phyloP scores from a whole-genome alignment of 2,113 vertebrate species.

The Oncorhynchus nerka region DNA sequence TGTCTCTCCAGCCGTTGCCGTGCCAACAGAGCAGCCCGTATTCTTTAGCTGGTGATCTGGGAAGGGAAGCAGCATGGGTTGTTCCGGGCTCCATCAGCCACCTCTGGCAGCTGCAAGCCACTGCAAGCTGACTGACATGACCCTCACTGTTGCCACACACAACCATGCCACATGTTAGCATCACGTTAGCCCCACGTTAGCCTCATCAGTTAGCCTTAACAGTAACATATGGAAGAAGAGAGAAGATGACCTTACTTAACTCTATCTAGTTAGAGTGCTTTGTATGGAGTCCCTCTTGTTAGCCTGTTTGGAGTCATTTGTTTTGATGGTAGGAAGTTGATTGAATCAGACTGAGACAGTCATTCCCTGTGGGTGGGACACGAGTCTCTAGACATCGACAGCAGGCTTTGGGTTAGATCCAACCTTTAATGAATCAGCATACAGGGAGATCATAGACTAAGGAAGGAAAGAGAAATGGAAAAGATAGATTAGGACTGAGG shows the following conservation, averaged over 20 bases:
- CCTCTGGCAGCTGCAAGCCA: constrained; percentile 33
- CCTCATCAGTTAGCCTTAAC: neutral
- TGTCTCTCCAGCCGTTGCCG: constrained; percentile 42
- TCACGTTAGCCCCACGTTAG: neutral
- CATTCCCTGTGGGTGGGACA: neutral
- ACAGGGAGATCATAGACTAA: neutral
- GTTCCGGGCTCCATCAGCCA: neutral
- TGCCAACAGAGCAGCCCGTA: constrained; percentile 30
- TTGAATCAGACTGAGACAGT: neutral
- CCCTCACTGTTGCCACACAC: neutral
- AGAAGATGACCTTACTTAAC: neutral
- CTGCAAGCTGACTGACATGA: constrained; percentile 6
- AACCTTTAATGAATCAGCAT: neutral
- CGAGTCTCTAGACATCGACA: neutral
- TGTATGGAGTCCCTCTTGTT: neutral
- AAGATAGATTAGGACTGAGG: neutral
- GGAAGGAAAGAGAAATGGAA: neutral
- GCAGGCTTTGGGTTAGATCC: neutral
- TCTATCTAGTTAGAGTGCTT: neutral
- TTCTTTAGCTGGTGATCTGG: constrained; percentile 26
- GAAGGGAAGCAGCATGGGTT: neutral
- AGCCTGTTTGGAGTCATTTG: neutral
- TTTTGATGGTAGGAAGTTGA: neutral
- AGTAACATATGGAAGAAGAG: neutral
- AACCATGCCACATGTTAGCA: neutral